phyloP scores from a whole-genome alignment of 2,113 vertebrate genomes.

The Pao palembangensis region DNA sequence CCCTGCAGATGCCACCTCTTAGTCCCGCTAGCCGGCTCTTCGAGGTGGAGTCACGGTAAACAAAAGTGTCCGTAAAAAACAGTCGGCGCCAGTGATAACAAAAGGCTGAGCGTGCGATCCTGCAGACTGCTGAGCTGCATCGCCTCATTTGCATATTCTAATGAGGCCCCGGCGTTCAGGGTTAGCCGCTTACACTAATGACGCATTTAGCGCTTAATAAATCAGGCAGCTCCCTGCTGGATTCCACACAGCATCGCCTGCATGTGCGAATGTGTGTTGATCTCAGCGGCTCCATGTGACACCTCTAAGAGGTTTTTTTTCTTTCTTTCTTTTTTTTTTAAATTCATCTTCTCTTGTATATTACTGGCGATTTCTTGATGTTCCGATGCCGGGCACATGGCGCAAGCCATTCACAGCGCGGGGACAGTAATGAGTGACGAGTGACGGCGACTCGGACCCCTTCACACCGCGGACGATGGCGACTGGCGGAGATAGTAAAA shows the following conservation, averaged over 20 bases:
- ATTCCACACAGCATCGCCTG: conserved; percentile 35
- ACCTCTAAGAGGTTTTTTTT: not conserved
- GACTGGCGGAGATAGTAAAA: conserved; percentile 14
- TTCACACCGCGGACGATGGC: not conserved
- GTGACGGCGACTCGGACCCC: conserved; percentile 5
- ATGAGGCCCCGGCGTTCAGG: conserved; percentile 69
- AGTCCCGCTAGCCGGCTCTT: conserved; percentile 45
- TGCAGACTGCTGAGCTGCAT: conserved; percentile 34
- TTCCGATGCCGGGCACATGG: no score
- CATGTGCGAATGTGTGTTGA: not conserved
- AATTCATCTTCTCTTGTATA: not conserved
- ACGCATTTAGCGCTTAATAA: conserved; percentile 75
- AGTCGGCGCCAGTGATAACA: conserved; percentile 43
- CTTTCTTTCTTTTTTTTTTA: not conserved
- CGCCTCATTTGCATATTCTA: conserved; percentile 74
- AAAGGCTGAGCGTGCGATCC: conserved; percentile 44
- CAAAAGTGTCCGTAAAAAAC: conserved; percentile 52
- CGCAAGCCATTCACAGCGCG: no score
- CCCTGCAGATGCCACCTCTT: conserved; percentile 55
- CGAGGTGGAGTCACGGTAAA: conserved; percentile 53
- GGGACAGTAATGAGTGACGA: not conserved
- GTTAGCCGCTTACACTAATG: conserved; percentile 77
- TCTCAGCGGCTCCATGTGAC: not conserved
- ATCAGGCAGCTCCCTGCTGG: conserved; percentile 70
- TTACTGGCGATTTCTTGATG: no score